A percentile compares a stretch with the other conserved stretches of the same genome.
Conservation (phyloP, 2,797 vertebrate species). For the Acipenser transmontanus region DNA sequence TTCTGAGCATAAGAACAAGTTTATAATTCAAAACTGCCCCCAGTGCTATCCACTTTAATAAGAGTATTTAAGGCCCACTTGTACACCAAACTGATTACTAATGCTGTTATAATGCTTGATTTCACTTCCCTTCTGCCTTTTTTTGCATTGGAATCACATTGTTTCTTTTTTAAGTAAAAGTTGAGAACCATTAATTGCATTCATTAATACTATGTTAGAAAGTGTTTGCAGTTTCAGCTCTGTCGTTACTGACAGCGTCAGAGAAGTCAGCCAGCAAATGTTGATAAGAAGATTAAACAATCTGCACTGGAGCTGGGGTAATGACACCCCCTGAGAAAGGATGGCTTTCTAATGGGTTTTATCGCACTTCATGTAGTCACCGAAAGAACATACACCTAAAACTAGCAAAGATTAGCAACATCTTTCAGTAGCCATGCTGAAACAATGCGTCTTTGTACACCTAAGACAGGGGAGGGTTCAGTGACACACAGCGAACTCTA, state of each 20-base stretch:
- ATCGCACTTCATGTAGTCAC: background rate
- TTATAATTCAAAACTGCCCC: background rate
- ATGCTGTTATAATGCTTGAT: slow-evolving; percentile 10
- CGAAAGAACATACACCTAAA: background rate
- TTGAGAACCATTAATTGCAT: slow-evolving; percentile 8
- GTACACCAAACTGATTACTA: background rate
- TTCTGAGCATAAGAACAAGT: background rate
- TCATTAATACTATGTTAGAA: background rate
- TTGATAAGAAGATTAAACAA: background rate
- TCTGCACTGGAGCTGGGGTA: background rate
- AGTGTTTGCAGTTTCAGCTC: background rate
- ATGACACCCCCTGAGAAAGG: no score
- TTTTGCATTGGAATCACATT: background rate
- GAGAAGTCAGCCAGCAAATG: background rate
- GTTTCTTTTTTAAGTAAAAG: slow-evolving; percentile 3
- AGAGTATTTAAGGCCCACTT: background rate
- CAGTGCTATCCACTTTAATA: background rate
- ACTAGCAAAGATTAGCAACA: slow-evolving; percentile 45
- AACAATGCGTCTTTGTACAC: slow-evolving; percentile 15
- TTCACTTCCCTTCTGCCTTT: background rate
- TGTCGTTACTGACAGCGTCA: background rate
- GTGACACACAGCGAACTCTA: slow-evolving; percentile 46
- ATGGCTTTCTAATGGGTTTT: no score
- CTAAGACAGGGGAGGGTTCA: slow-evolving; percentile 35
- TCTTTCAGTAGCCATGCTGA: slow-evolving; percentile 43